Evolutionary conservation across 2,888 invertebrate genomes (phyloP), one percentile per base, ranked within the genome.

Genomic region (Penaeus monodon): DNA sequence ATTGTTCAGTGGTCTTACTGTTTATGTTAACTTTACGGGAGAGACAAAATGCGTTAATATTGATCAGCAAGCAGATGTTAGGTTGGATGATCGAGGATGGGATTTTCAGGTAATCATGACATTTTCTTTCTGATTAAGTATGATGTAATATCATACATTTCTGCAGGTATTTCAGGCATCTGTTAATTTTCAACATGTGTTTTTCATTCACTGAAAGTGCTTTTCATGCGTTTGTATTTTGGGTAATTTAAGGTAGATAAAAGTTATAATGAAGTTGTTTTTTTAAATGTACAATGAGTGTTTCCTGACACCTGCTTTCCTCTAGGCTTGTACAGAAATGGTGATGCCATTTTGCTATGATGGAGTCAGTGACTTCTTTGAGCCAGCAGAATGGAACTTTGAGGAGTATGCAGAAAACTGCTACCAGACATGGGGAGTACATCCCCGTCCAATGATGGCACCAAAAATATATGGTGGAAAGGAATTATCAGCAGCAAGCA

Each of bases 251-350:
- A 17, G 12, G 57, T 1, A 57, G 0, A 57, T 44, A 57, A 14
- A 57, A 2, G 10, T 17, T 14, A 14, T 57, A 57, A 17, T 57
- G 14, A 17, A 57, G 17, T 57, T 57, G 57, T 20, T 57, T 17
- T 44, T 57, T 17, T 14, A 57, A 57, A 57, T 57, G 57, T 57
- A 17, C 57, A 57, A 12, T 57, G 17, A 3, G 17, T 14, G 3
- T 14, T 57, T 57, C 3, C 10, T 57, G 57, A 57, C 57, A 44
- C 10, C 10, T 57, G 57, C 17, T 22, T 24, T 76, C 64, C 87
- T 91, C 1, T 93, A 97, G 96, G 94, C 96, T 0, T 99, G 99
- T 92, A 97, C 98, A 44, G 99, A 99, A 93, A 98, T 99, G 96
- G 96, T 98, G 88, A 98, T 98, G 97, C 99, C 99, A 0, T 95